Percentiles rank a stretch among this genome's conserved stretches.
Evolutionary conservation across 2,888 invertebrate genomes (phyloP).

Genomic region (Agonum fuliginosum): DNA sequence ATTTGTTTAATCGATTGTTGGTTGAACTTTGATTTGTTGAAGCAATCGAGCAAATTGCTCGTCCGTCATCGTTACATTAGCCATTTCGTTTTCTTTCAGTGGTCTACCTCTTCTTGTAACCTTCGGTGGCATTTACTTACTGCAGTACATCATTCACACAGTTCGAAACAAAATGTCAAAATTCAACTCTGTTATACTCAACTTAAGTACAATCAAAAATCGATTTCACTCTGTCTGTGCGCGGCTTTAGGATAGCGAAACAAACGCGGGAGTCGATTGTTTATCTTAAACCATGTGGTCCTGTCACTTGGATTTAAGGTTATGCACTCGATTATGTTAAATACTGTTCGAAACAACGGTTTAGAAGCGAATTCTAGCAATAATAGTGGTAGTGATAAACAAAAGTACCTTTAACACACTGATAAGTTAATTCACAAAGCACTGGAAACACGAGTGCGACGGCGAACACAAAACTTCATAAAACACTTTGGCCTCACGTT

Average conservation of each 20-base stretch:
- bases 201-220: background rate
- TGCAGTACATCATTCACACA: too few relatives aligned
- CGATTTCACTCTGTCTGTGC: background rate
- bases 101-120: background rate
- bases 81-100: background rate
- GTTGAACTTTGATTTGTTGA: background rate
- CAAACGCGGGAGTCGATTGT: background rate
- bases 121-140: background rate
- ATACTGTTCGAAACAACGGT: background rate
- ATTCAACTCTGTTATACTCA: background rate
- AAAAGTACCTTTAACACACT: background rate
- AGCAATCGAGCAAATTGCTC: constrained; percentile 4
- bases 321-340: too few relatives aligned
- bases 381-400: background rate
- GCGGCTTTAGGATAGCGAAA: background rate
- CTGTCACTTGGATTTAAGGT: background rate
- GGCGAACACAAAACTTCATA: background rate
- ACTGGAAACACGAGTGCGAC: background rate
- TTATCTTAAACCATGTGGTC: background rate
- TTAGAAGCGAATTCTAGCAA: background rate
- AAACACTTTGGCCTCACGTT: background rate
- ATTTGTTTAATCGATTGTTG: background rate
- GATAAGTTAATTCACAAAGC: background rate
- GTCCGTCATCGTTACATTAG: background rate
- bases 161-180: background rate